phyloP scores from a whole-genome alignment of 1,140 invertebrate species.

The Cotesia glomerata region DNA sequence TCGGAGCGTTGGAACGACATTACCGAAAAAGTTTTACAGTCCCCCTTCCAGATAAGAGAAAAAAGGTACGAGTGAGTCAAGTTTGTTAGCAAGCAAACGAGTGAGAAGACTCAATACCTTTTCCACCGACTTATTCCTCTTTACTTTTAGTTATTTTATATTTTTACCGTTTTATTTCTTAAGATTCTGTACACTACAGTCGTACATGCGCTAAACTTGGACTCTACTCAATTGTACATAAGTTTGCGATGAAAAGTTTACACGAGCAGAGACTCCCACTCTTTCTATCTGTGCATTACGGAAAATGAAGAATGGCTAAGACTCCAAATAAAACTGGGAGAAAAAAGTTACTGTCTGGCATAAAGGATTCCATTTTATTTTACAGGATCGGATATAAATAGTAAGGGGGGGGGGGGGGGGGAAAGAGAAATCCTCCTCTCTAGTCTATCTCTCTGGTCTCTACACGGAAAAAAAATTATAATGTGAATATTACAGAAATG shows the following conservation, averaged over 20 bases:
- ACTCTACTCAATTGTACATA: slow-evolving; percentile 1
- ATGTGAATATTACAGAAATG: too few species aligned
- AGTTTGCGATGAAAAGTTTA: slow-evolving; percentile 8
- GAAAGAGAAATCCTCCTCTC: too few species aligned
- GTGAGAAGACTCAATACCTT: too few species aligned
- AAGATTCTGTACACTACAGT: background rate
- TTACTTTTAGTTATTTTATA: too few species aligned
- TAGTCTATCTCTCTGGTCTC: too few species aligned
- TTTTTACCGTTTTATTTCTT: too few species aligned
- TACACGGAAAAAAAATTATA: too few species aligned
- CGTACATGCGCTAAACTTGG: background rate
- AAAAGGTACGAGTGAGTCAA: background rate
- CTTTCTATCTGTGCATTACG: too few species aligned
- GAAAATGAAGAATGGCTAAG: background rate
- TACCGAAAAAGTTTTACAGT: background rate
- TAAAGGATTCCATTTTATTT: background rate
- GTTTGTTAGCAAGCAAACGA: background rate
- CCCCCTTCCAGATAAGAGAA: background rate
- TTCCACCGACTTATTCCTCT: too few species aligned
- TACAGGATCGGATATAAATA: too few species aligned
- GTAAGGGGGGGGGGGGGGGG: too few species aligned
- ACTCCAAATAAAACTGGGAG: background rate
- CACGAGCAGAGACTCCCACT: background rate
- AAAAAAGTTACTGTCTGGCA: background rate
- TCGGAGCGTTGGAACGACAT: background rate